Base-by-base conservation (phyloP, 2,113 vertebrate genomes). In the Tychaedon coryphoeus region DNA sequence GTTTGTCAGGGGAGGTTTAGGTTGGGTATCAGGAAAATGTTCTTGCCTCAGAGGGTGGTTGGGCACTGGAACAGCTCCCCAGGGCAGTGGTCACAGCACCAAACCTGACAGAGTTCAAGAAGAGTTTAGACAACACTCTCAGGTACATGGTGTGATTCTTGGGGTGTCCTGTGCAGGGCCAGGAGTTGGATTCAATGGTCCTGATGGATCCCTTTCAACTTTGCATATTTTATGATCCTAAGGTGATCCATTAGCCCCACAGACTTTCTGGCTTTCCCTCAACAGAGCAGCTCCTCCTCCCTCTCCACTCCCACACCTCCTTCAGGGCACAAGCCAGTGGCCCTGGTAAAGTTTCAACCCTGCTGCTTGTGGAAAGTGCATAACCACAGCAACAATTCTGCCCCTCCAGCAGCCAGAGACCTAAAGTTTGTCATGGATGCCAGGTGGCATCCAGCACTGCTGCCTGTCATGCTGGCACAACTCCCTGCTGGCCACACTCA, bases 361-460 rank as follows among this genome's bases (percentile, higher is more conserved):
- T 62, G 23, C 56, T 58, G 14, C 47, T 73, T n/a, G 8, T 58
- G 82, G 20, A 16, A 29, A 36, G 36, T 3, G 16, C 3, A 0
- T 8, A 78, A 38, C 33, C 40, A 60, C 2, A 0, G 12, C 24
- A 83, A 20, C 2, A 34, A 38, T 12, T 6, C 36, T 26, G 18
- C 8, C 31, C 3, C 12, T 76, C 5, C 45, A 62, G n/a, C 5
- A 74, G 40, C 0, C 0, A 19, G n/a, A 50, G 29, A 71, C 1
- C 1, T 22, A 1, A 48, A 72, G 8, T 8, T 43, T 8, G 9
- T 25, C 31, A 20, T 0, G 0, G 25, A 24, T 47, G 18, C 9
- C 38, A 58, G 14, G 42, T 13, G 18, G 38, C 47, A 48, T 14
- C 47, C 47, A 48, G 13, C n/a, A 6, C 2, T 10, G 66, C 28